Evolutionary conservation across 2,113 vertebrate genomes (phyloP).

Genomic region (Tetrax tetrax): DNA sequence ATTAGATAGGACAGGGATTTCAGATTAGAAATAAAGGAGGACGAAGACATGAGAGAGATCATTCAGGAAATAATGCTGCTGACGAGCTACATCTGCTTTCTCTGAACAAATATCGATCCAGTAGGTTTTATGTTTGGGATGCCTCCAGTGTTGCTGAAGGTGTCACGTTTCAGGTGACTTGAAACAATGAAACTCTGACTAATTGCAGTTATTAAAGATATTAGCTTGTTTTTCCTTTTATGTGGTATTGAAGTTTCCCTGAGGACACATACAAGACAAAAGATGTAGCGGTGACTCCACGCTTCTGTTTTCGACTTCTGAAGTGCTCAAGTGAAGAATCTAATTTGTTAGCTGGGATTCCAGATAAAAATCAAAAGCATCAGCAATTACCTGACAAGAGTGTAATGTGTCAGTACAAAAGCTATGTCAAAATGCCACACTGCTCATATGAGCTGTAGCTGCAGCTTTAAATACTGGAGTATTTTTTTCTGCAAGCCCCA

Average conservation of each 20-base stretch:
- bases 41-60: background rate
- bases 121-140: background rate
- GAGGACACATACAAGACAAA: background rate
- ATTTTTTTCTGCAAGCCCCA: background rate
- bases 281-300: background rate
- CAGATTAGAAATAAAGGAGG: background rate
- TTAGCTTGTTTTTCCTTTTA: background rate
- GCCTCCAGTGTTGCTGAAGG: background rate
- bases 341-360: background rate
- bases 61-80: background rate
- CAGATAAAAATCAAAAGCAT: background rate
- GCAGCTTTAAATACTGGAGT: background rate
- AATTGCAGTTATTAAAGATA: constrained; percentile 42
- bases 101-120: constrained; percentile 17
- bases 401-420: background rate
- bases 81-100: background rate
- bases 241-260: background rate
- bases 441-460: background rate
- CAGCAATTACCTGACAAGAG: background rate
- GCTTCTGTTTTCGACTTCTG: background rate
- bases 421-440: background rate
- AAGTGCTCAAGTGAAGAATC: background rate
- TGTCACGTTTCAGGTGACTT: constrained; percentile 1
- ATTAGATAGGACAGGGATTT: background rate
- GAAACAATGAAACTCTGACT: constrained; percentile 23